phyloP scores from a whole-genome alignment of 53 echinoderm and acorn worm genomes.

The Echinometra lucunter region DNA sequence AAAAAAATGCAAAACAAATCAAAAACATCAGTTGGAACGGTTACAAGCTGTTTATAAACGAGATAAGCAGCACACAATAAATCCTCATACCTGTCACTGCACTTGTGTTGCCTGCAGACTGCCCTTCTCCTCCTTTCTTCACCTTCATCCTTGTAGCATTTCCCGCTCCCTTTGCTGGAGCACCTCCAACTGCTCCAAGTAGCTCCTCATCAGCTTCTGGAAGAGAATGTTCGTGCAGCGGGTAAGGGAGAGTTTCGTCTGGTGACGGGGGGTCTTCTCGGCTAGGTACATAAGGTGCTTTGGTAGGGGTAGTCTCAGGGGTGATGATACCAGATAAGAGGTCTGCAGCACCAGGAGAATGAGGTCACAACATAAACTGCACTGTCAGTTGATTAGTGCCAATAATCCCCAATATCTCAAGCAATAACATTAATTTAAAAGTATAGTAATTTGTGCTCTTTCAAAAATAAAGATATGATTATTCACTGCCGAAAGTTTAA shows the following conservation, averaged over 20 bases:
- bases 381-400: background rate
- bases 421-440: no score
- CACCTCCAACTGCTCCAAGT: slow-evolving; percentile 7
- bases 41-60: no score
- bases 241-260: slow-evolving; percentile 8
- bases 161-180: background rate
- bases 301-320: slow-evolving; percentile 56
- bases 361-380: background rate
- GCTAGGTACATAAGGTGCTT: background rate
- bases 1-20: no score
- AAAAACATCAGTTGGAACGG: no score
- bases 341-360: background rate
- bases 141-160: background rate
- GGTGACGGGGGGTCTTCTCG: background rate
- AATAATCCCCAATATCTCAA: no score
- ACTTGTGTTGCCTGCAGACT: background rate
- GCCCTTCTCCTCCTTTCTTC: background rate
- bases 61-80: no score
- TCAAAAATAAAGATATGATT: no score
- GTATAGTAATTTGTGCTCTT: no score
- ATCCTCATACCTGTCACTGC: background rate
- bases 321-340: slow-evolving; percentile 25
- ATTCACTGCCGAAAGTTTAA: no score
- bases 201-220: slow-evolving; percentile 2
- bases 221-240: background rate